Evolutionary conservation across 2,888 invertebrate genomes (phyloP), one percentile per base, ranked within the genome.

Genomic region (Polydesmus complanatus): DNA sequence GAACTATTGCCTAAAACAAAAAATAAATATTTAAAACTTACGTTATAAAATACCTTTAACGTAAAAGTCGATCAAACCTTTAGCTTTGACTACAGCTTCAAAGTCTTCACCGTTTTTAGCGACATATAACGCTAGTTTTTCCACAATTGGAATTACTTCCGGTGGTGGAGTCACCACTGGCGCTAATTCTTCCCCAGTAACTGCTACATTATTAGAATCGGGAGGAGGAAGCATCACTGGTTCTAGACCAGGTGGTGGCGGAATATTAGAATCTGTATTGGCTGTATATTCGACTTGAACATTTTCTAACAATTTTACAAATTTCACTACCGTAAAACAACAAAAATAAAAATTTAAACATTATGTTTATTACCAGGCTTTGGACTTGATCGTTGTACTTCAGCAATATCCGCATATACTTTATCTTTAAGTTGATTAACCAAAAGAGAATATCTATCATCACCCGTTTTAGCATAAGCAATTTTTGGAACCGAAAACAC

Each of bases 41-140:
- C 18, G 22, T n/a, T 11, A 51, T 47, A 14, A 49, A 50, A 27
- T 18, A 49, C 22, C 63, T n/a, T n/a, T n/a, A n/a, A n/a, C n/a
- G n/a, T n/a, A n/a, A n/a, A n/a, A n/a, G n/a, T n/a, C n/a, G n/a
- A n/a, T n/a, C n/a, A 63, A 59, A 69, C 69, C 65, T 67, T 68
- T 67, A 48, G 65, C 82, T 67, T 83, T 84, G 11, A 91, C 85
- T 26, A 90, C 87, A 47, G 85, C 83, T 68, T 97, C 96, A 72
- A 97, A 96, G 69, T 90, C 88, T 60, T 85, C 82, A 0, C 97
- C 98, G 75, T 96, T 96, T 68, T 92, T 90, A 1, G 91, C 88
- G 0, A 98, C 96, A 73, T 96, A 96, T 65, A 85, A 84, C 0
- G 97, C 96, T 84, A 97, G 94, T 75, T 95, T 94, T 74, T 95